Percentiles rank a stretch among this genome's conserved stretches.
These are phyloP conservation scores for Lepilemur septentrionalis DNA, from an alignment of 2,797 vertebrate genomes.

Conservation along the genomic window DNA sequence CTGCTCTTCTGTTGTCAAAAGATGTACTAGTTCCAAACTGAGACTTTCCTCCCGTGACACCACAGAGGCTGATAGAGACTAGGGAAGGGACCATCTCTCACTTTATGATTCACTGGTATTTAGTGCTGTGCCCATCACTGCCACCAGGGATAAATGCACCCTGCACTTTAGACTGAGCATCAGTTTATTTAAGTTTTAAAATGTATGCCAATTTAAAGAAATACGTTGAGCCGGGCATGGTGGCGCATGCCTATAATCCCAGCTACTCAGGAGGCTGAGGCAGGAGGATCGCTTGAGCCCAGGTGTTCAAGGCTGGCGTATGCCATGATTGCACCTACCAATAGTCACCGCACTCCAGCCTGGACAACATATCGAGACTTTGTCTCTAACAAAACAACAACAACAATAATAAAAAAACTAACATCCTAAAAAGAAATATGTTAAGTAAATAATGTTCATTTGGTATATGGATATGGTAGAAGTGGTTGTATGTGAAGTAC, in stretches of 20 bases:
- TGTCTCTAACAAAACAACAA: too few relatives aligned
- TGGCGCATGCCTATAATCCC: too few relatives aligned
- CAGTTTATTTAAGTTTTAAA: background rate
- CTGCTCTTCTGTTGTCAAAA: background rate
- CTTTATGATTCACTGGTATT: background rate
- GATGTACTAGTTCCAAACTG: background rate
- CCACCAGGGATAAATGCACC: background rate
- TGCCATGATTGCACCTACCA: too few relatives aligned
- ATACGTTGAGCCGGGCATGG: background rate
- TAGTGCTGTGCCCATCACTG: background rate
- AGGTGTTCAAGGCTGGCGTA: too few relatives aligned
- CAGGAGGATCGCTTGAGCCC: too few relatives aligned
- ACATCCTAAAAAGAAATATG: too few relatives aligned
- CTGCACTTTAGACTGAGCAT: background rate
- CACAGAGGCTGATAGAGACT: background rate
- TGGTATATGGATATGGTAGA: background rate
- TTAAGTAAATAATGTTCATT: background rate
- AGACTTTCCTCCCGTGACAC: background rate
- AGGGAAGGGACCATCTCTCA: background rate
- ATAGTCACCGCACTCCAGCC: too few relatives aligned
- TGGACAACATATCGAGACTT: too few relatives aligned
- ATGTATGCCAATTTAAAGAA: background rate
- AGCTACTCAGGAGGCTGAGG: too few relatives aligned
- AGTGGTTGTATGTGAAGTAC: background rate
- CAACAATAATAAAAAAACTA: too few relatives aligned